These are phyloP conservation scores for Euplagia quadripunctaria DNA, from an alignment of 2,888 invertebrate species.

Conservation along the genomic window DNA sequence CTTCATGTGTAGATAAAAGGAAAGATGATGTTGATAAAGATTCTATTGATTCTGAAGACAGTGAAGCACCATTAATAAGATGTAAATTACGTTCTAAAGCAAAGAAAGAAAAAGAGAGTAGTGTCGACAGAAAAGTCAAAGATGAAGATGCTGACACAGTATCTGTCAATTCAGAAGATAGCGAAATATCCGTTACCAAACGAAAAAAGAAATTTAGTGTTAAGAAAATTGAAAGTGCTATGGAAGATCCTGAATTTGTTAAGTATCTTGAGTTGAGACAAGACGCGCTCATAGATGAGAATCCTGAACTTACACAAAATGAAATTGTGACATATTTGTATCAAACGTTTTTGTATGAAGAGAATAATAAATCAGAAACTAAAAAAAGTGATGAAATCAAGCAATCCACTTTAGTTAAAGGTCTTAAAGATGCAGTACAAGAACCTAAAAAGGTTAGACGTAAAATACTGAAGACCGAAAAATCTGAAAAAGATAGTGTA, in stretches of 20 bases:
- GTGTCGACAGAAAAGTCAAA: slow-evolving; percentile 44
- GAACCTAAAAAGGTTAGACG: slow-evolving; percentile 63
- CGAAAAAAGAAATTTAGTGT: slow-evolving; percentile 53
- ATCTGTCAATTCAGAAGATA: slow-evolving; percentile 56
- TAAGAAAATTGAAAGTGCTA: slow-evolving; percentile 49
- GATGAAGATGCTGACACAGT: slow-evolving; percentile 56
- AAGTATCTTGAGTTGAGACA: slow-evolving; percentile 82
- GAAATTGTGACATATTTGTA: slow-evolving; percentile 83
- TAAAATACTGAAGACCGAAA: slow-evolving; percentile 61
- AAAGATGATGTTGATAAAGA: slow-evolving; percentile 46
- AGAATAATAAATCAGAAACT: slow-evolving; percentile 58
- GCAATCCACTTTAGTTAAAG: slow-evolving; percentile 72
- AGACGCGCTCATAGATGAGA: slow-evolving; percentile 82
- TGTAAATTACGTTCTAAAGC: slow-evolving; percentile 49
- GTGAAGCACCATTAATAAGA: slow-evolving; percentile 47
- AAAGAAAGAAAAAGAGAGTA: slow-evolving; percentile 35
- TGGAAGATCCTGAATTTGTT: slow-evolving; percentile 79
- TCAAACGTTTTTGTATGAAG: slow-evolving; percentile 78
- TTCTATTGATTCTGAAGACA: slow-evolving; percentile 55
- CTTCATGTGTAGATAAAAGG: slow-evolving; percentile 12
- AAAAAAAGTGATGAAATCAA: slow-evolving; percentile 69
- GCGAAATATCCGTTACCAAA: slow-evolving; percentile 58
- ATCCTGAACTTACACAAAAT: slow-evolving; percentile 82
- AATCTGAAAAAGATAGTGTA: slow-evolving; percentile 55
- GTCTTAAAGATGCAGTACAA: slow-evolving; percentile 60